These are phyloP conservation scores for Loripinus fragilis DNA, from an alignment of 2,888 invertebrate genomes.

Conservation along the genomic window DNA sequence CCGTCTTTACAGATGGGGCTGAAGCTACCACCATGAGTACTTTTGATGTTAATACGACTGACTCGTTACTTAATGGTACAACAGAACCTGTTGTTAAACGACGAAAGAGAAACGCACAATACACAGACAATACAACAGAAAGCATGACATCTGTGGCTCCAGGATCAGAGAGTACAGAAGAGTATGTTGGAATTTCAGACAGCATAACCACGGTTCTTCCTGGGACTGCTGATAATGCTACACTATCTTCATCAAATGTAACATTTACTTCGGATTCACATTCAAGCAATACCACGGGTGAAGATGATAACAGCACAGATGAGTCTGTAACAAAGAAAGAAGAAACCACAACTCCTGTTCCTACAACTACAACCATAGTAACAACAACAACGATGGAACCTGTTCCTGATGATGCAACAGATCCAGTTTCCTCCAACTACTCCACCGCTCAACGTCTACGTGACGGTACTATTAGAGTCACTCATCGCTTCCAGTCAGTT, in stretches of 20 bases:
- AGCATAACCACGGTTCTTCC: too few species aligned
- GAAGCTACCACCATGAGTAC: not conserved
- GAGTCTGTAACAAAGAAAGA: not conserved
- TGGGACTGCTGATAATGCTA: not conserved
- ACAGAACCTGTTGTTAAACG: not conserved
- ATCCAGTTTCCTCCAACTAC: constrained; percentile 43
- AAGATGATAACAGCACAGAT: not conserved
- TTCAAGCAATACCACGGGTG: not conserved
- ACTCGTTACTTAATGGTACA: not conserved
- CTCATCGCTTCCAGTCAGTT: constrained; percentile 61
- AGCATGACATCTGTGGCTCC: not conserved
- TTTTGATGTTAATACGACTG: too few species aligned
- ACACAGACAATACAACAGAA: not conserved
- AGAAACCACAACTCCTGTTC: constrained; percentile 27
- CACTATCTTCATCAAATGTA: not conserved
- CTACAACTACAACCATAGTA: constrained; percentile 45
- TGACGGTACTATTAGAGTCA: constrained; percentile 60
- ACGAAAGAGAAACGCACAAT: constrained; percentile 18
- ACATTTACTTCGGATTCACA: not conserved
- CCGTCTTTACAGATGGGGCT: not conserved
- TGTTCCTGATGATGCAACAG: constrained; percentile 49
- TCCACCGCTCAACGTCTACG: constrained; percentile 54
- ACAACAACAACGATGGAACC: constrained; percentile 47
- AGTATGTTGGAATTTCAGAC: not conserved
- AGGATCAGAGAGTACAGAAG: not conserved